Conservation (phyloP, 1,140 invertebrate species). For the Zaprionus vittiger region DNA sequence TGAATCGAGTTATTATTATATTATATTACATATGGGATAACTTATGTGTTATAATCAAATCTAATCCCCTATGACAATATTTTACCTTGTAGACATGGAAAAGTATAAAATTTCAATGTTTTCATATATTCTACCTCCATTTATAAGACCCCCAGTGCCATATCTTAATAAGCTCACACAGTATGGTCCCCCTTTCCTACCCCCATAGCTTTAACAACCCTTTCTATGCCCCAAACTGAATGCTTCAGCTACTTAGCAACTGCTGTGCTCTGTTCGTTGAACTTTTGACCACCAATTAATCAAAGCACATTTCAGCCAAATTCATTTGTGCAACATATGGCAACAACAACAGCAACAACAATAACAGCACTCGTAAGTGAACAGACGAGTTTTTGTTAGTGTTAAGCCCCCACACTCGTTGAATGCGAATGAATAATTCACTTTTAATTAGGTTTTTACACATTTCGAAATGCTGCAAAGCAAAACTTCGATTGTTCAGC, state of each 20-base stretch:
- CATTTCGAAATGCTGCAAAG: conserved; percentile 53
- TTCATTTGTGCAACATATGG: conserved; percentile 80
- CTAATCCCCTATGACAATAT: no score
- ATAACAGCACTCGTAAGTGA: conserved; percentile 1
- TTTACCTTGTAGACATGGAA: no score
- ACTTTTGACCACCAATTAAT: conserved; percentile 83
- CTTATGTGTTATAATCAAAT: no score
- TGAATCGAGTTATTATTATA: no score
- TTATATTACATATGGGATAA: no score
- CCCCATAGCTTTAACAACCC: background rate
- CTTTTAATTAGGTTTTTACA: conserved; percentile 82
- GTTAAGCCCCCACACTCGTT: conserved; percentile 38
- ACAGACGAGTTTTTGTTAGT: conserved; percentile 73
- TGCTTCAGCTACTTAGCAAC: conserved; percentile 42
- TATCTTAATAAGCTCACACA: background rate
- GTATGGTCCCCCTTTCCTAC: background rate
- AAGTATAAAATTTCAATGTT: no score
- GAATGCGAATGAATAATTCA: conserved; percentile 76
- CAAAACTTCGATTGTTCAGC: conserved; percentile 46
- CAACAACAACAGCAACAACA: conserved; percentile 44
- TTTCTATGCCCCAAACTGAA: background rate
- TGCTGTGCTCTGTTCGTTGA: conserved; percentile 60
- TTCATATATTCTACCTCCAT: no score
- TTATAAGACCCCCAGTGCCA: background rate
- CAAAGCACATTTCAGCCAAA: conserved; percentile 77